Percentiles rank a stretch among this genome's conserved stretches.
Conservation (phyloP, 2,888 invertebrate species). For the Heteropelma amictum region DNA sequence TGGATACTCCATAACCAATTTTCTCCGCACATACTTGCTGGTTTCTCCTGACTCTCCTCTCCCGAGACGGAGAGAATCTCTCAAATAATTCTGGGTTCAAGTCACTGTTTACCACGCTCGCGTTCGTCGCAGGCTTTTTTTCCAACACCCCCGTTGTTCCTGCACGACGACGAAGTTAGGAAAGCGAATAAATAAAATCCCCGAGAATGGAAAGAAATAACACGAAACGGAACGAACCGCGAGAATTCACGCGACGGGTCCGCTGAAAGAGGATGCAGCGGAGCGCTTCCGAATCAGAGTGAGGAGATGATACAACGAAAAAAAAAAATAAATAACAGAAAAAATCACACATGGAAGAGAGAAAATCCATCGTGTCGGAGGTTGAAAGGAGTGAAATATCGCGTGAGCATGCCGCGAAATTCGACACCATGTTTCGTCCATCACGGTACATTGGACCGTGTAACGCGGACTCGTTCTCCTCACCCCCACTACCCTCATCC, state of each 20-base stretch:
- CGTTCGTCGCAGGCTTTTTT: conserved; percentile 13
- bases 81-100: no score
- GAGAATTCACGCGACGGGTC: conserved; percentile 40
- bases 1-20: no score
- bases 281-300: conserved; percentile 58
- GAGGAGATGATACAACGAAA: conserved; percentile 40
- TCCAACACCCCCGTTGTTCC: conserved; percentile 10
- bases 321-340: conserved; percentile 22
- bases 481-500: neutral
- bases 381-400: conserved; percentile 59
- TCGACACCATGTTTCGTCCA: conserved; percentile 56
- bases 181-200: conserved; percentile 49
- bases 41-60: no score
- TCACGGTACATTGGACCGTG: conserved; percentile 29
- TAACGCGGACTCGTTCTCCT: conserved; percentile 8
- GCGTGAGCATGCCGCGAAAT: conserved; percentile 59
- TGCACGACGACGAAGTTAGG: conserved; percentile 10
- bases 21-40: no score
- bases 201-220: conserved; percentile 30
- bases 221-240: conserved; percentile 39
- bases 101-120: no score
- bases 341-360: conserved; percentile 8
- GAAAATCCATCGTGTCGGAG: conserved; percentile 9
- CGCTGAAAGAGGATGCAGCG: conserved; percentile 41
- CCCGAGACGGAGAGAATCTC: no score